These are phyloP conservation scores for Pseudomyrmex sp. DNA, from an alignment of 1,140 invertebrate species.

Conservation along the genomic window DNA sequence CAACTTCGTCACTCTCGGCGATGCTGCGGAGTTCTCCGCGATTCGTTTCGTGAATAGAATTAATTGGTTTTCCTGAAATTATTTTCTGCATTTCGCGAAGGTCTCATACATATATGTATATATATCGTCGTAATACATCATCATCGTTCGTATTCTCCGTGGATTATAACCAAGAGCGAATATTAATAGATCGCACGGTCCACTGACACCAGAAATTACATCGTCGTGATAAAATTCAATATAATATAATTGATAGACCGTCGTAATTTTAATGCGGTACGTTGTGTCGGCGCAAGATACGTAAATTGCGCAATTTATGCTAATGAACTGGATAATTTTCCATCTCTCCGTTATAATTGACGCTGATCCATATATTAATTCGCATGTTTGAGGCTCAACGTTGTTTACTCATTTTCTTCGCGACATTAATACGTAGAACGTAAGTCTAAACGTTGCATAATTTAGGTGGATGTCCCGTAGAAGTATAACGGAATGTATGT, in stretches of 20 bases:
- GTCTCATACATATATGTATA: neutral
- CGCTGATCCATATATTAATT: neutral
- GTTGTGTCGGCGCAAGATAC: neutral
- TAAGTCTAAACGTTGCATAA: slow-evolving; percentile 4
- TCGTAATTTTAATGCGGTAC: slow-evolving; percentile 39
- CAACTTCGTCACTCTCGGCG: slow-evolving; percentile 35
- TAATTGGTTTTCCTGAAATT: slow-evolving; percentile 39
- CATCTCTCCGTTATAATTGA: neutral
- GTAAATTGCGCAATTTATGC: slow-evolving; percentile 6
- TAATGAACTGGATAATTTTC: slow-evolving; percentile 12
- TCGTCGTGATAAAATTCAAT: slow-evolving; percentile 14
- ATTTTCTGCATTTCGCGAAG: slow-evolving; percentile 21
- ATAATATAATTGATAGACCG: slow-evolving; percentile 22
- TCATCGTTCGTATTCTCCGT: neutral
- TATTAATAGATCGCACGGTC: slow-evolving; percentile 15
- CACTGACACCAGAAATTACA: slow-evolving; percentile 23
- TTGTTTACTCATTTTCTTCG: neutral
- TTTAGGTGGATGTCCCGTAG: neutral
- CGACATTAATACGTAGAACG: neutral
- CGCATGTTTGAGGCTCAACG: neutral
- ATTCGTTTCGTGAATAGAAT: slow-evolving; percentile 14
- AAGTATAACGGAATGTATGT: neutral
- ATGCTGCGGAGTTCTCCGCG: neutral
- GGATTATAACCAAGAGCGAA: slow-evolving; percentile 1
- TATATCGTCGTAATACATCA: no score